Evolutionary conservation across 2,113 vertebrate genomes (phyloP), one percentile per base, ranked within the genome.

Genomic region (Candoia aspera): DNA sequence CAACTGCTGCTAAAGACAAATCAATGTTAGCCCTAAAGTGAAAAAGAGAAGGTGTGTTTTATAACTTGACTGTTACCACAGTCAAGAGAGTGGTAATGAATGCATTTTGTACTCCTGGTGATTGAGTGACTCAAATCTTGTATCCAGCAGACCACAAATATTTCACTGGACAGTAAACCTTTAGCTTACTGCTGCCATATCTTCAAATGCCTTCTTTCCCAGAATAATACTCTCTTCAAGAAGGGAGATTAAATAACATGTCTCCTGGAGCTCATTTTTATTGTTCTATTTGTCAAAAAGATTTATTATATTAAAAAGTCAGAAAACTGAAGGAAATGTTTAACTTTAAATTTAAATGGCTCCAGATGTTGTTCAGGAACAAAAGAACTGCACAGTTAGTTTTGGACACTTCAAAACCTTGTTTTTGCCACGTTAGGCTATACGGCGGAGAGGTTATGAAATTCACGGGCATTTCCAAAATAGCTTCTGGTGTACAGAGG

Each of bases 341-440:
- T n/a, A n/a, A n/a, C n/a, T n/a, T n/a, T n/a, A n/a, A n/a, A n/a
- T 68, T 59, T 64, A 29, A 87, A 9, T 60, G 37, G 15, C n/a
- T 58, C 49, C 24, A 87, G 84, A 91, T 91, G 64, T 29, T 54
- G 12, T 15, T 64, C 26, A 49, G 58, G 21, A 23, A 73, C 42
- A 85, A 91, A 87, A 55, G 33, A 87, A 91, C 53, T 91, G 60
- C 60, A 91, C 60, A 73, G 24, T 64, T 29, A 85, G 84, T 91
- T 91, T 59, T 86, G 90, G 19, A 33, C 17, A 1, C 37, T 73
- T 9, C 37, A 84, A 58, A 17, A 9, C 8, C 15, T 59, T 84
- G 8, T 33, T 46, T 86, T 91, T 85, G 46, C 24, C 17, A 86
- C 8, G 0, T 12, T 42, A 4, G 3, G 42, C 11, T 83, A 73